These are phyloP conservation scores for Hirtodrosophila alboralis DNA, from an alignment of 2,888 invertebrate species.

Conservation along the genomic window DNA sequence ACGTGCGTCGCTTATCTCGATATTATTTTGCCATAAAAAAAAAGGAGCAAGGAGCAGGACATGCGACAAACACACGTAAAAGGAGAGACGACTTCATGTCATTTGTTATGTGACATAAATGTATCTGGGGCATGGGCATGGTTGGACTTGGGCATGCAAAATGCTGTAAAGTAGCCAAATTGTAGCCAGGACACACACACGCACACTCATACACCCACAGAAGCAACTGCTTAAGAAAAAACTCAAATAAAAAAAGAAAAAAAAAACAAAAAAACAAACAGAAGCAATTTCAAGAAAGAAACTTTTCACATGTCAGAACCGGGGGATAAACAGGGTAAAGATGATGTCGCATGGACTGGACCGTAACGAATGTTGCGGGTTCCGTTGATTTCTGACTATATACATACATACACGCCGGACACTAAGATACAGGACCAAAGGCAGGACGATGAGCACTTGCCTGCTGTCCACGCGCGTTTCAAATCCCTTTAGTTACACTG, in stretches of 20 bases:
- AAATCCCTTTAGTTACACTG: slow-evolving; percentile 82
- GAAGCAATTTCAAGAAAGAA: slow-evolving; percentile 30
- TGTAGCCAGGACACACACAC: slow-evolving; percentile 32
- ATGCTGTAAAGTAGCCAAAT: slow-evolving; percentile 64
- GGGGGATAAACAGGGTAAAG: slow-evolving; percentile 7
- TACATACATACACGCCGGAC: slow-evolving; percentile 26
- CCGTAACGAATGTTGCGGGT: slow-evolving; percentile 81
- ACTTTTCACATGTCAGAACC: slow-evolving; percentile 72
- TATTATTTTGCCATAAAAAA: slow-evolving; percentile 77
- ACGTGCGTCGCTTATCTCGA: slow-evolving; percentile 69
- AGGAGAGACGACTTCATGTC: slow-evolving; percentile 54
- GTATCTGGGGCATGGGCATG: slow-evolving; percentile 6
- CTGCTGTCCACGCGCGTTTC: slow-evolving; percentile 72
- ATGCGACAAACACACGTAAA: slow-evolving; percentile 16
- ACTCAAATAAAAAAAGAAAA: slow-evolving; percentile 21
- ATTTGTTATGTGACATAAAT: slow-evolving; percentile 66
- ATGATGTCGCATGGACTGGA: slow-evolving; percentile 53
- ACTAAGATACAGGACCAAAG: slow-evolving; percentile 8
- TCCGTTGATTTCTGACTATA: slow-evolving; percentile 70
- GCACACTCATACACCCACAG: slow-evolving; percentile 8
- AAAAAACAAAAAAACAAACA: slow-evolving; percentile 41
- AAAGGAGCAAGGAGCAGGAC: slow-evolving; percentile 24
- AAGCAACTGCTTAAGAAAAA: slow-evolving; percentile 3
- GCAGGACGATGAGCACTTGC: slow-evolving; percentile 13
- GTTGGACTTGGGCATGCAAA: slow-evolving; percentile 49